Evolutionary conservation across 2,888 invertebrate species (phyloP), one percentile per base, ranked within the genome.

Genomic region (Melanargia galathea): DNA sequence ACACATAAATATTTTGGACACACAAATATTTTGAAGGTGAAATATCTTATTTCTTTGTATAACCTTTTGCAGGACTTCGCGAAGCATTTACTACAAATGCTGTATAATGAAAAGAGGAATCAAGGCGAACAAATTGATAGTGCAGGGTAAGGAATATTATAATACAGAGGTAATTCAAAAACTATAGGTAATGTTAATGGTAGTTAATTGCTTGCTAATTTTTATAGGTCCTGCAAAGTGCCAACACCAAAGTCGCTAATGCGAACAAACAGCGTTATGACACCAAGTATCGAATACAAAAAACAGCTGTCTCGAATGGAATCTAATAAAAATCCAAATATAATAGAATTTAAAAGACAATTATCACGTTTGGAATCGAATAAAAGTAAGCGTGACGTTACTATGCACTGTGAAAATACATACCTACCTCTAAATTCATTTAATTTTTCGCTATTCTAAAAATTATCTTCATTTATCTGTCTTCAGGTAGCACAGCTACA

Each of bases 191-290:
- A 51, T 30, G 16, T 49, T 49, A 16, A 16, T 18, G 18, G 8
- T 11, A 20, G 18, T 33, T 51, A 26, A 51, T 11, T 20, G 0
- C 52, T 10, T 43, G 16, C 10, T 18, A 43, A 10, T 38, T 55
- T 40, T 58, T 46, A 22, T 22, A 58, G 58, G 16, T 48, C 35
- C 4, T 48, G 22, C 46, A 58, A 58, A 48, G 35, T 58, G 16
- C 48, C 46, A 56, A 95, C 96, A 51, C 96, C 97, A 5, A 97
- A 96, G 81, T 96, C 97, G 10, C 95, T 97, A 81, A 96, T 97
- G 87, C 96, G 97, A 84, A 96, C 96, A 59, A 97, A 96, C 83
- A 97, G 97, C 70, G 70, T 87, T 4, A 78, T 87, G 75, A 77
- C 83, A 24, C 78, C 88, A n/a, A 80, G 77, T 58, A 79, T 80